Base-by-base conservation (phyloP, 1,140 invertebrate genomes). In the Orchesella cincta region DNA sequence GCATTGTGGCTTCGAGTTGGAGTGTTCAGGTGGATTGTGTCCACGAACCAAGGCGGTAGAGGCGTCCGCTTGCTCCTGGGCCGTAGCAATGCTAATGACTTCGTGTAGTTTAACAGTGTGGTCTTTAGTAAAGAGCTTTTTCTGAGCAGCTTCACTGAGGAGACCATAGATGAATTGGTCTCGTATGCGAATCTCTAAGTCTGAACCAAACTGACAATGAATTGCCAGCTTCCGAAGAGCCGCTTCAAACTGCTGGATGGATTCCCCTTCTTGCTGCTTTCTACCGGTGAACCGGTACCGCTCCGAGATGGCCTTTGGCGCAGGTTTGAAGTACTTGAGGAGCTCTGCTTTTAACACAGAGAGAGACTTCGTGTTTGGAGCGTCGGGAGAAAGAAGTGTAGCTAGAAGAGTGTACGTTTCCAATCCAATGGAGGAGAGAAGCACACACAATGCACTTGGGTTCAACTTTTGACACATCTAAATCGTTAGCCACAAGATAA, bases 221-320 rank as follows among this genome's bases (percentile, higher is more conserved):
- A 67, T 29, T 29, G 62, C 23, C 8, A 67, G 2, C 8, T 26
- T 67, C 3, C 62, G 23, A 16, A 67, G 31, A 3, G 62, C 26
- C 12, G 62, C 62, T 2, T 31, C 28, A 29, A 31, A 67, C 26
- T 67, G 28, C 8, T 67, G 3, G 26, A 67, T 29, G 14, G 28
- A 67, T 33, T 67, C 62, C 14, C 62, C 62, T 1, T 3, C 26
- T 20, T 72, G 34, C 51, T 81, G 81, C 20, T 36, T 70, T 16
- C 81, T 62, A 26, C 54, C 35, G n/a, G 57, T 52, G 57, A 81
- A 79, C 33, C 78, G 77, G 73, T 26, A 79, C 14, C 80, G 31
- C 39, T 81, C 78, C 0, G 72, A 23, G 23, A 80, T 76, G 20
- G 70, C 78, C 29, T 76, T 76, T n/a, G 77, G 73, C 34, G 74